Percentiles rank a stretch among this genome's conserved stretches.
These are phyloP conservation scores for Mythimna lalbum DNA, from an alignment of 2,888 invertebrate species.

Conservation along the genomic window DNA sequence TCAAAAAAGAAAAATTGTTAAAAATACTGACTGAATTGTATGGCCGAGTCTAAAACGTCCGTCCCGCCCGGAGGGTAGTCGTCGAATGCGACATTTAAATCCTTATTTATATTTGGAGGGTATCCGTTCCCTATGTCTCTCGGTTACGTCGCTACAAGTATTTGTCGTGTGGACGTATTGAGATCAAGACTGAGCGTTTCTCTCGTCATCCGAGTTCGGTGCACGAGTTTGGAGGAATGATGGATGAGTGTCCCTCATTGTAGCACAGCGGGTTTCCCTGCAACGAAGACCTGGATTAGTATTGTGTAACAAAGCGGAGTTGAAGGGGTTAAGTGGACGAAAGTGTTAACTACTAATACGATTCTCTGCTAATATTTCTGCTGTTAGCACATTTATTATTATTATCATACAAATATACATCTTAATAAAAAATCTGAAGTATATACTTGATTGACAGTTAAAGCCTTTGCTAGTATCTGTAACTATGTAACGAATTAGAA, in stretches of 20 bases:
- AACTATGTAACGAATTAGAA: no score
- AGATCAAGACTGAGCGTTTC: constrained; percentile 81
- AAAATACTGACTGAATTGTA: constrained; percentile 60
- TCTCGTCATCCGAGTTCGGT: constrained; percentile 65
- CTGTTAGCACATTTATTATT: no score
- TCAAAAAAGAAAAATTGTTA: constrained; percentile 25
- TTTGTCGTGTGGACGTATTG: constrained; percentile 85
- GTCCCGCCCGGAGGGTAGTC: constrained; percentile 29
- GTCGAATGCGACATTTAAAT: constrained; percentile 46
- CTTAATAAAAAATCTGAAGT: no score
- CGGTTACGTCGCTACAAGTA: constrained; percentile 68
- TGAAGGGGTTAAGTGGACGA: no score
- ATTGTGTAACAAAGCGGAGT: background rate
- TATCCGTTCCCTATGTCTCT: constrained; percentile 68
- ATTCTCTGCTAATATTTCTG: no score
- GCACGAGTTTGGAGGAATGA: constrained; percentile 60
- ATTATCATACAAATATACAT: no score
- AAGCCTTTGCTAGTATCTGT: no score
- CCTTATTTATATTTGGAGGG: constrained; percentile 75
- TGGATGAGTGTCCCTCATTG: constrained; percentile 71
- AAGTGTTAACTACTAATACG: no score
- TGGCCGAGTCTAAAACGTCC: constrained; percentile 49
- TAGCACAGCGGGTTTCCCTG: constrained; percentile 80
- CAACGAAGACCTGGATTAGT: constrained; percentile 51
- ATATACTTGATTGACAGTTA: no score